Evolutionary conservation across 2,797 vertebrate species (phyloP).

Genomic region (Premnoplex brunnescens): DNA sequence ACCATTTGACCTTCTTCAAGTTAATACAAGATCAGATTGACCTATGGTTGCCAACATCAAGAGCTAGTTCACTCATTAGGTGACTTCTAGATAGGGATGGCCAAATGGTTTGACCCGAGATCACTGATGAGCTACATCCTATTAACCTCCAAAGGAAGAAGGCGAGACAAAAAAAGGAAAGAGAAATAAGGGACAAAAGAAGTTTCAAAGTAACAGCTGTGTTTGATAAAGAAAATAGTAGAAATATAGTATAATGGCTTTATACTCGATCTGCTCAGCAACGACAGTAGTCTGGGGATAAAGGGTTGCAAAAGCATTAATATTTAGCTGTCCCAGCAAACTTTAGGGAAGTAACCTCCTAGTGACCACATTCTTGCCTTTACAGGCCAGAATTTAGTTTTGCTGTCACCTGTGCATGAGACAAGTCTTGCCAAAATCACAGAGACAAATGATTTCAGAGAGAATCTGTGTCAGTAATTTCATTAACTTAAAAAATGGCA

Average conservation of each 20-base stretch:
- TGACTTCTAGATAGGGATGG: slow-evolving; percentile 29
- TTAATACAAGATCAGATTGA: slow-evolving; percentile 65
- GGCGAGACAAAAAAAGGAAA: background rate
- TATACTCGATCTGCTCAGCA: background rate
- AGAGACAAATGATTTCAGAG: background rate
- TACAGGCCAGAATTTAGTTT: background rate
- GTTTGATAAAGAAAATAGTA: background rate
- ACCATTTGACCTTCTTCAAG: slow-evolving; percentile 57
- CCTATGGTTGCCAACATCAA: slow-evolving; percentile 42
- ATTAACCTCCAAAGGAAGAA: slow-evolving; percentile 47
- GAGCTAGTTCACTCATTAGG: slow-evolving; percentile 58
- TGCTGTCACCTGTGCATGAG: background rate
- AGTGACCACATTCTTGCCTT: background rate
- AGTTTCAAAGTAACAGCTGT: background rate
- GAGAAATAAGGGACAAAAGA: slow-evolving; percentile 31
- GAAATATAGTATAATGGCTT: background rate
- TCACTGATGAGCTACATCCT: slow-evolving; percentile 48
- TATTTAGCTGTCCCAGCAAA: background rate
- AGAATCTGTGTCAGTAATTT: background rate
- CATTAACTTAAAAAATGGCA: background rate
- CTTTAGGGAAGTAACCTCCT: background rate
- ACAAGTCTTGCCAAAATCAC: background rate
- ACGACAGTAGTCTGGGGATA: background rate
- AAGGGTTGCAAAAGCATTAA: background rate
- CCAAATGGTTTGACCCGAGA: slow-evolving; percentile 22